phyloP scores from a whole-genome alignment of 2,797 vertebrate species.

The Neomorphus geoffroyi region DNA sequence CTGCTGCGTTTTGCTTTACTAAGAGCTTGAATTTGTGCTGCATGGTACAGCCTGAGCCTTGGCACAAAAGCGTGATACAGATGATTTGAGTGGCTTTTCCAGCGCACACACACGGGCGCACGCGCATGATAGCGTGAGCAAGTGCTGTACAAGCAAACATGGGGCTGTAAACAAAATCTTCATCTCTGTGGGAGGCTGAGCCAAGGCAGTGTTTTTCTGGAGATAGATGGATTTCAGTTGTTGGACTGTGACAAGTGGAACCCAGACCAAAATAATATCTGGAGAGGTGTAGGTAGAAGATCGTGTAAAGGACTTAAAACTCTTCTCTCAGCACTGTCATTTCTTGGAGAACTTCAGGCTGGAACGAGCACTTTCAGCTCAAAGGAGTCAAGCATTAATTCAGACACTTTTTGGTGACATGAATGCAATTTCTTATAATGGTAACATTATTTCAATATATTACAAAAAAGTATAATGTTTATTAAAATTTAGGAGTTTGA shows the following conservation, averaged over 20 bases:
- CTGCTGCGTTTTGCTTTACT: background rate
- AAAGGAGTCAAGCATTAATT: background rate
- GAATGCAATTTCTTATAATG: background rate
- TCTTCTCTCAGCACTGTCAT: background rate
- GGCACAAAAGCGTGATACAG: background rate
- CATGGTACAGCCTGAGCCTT: background rate
- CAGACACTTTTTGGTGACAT: background rate
- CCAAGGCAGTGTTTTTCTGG: background rate
- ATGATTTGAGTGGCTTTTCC: background rate
- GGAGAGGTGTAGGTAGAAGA: background rate
- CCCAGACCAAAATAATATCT: background rate
- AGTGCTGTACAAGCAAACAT: background rate
- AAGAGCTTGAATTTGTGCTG: rapidly evolving
- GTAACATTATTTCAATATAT: background rate
- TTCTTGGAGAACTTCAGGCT: background rate
- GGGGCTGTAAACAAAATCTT: background rate
- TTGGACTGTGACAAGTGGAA: background rate
- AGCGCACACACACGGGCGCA: background rate
- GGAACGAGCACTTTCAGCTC: background rate
- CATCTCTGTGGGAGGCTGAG: background rate
- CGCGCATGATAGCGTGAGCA: too few relatives aligned
- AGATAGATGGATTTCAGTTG: background rate
- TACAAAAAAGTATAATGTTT: background rate
- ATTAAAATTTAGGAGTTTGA: background rate
- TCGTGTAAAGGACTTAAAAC: background rate